These are phyloP conservation scores for Lasaia peninsularis DNA, from an alignment of 1,140 invertebrate genomes.

Conservation along the genomic window DNA sequence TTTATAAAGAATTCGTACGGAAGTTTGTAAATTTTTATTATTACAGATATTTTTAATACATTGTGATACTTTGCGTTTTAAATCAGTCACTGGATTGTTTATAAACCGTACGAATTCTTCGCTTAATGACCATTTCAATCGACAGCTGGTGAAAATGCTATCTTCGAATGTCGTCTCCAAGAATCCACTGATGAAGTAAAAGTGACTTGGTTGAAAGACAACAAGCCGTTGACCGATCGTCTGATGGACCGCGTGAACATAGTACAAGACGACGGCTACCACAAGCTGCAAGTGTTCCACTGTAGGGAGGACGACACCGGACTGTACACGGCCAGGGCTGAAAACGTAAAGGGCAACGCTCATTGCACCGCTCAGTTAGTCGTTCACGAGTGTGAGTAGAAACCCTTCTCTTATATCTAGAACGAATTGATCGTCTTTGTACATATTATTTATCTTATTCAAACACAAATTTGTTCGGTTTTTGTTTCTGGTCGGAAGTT, in stretches of 20 bases:
- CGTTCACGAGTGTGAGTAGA: constrained; percentile 87
- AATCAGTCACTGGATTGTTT: not conserved
- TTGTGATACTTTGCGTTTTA: no score
- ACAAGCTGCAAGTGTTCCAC: constrained; percentile 87
- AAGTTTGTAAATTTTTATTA: constrained; percentile 18
- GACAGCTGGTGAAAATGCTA: constrained; percentile 90
- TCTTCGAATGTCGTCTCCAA: constrained; percentile 88
- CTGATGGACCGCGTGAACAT: constrained; percentile 86
- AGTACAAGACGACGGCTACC: constrained; percentile 76
- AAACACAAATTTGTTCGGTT: no score
- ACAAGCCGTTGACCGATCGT: constrained; percentile 87
- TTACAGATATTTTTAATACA: no score
- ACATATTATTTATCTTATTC: no score
- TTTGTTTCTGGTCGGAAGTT: no score
- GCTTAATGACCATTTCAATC: constrained; percentile 49
- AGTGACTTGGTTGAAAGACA: constrained; percentile 94
- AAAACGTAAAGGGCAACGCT: constrained; percentile 87
- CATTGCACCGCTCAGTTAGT: constrained; percentile 90
- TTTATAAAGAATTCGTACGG: constrained; percentile 46
- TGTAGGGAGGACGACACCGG: constrained; percentile 90
- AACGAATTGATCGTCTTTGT: no score
- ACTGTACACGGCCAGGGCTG: constrained; percentile 94
- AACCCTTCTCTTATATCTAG: constrained; percentile 17
- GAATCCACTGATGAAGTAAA: constrained; percentile 67
- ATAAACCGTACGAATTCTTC: constrained; percentile 47